phyloP scores from a whole-genome alignment of 2,797 vertebrate genomes.

The Kryptolebias ocellatus region DNA sequence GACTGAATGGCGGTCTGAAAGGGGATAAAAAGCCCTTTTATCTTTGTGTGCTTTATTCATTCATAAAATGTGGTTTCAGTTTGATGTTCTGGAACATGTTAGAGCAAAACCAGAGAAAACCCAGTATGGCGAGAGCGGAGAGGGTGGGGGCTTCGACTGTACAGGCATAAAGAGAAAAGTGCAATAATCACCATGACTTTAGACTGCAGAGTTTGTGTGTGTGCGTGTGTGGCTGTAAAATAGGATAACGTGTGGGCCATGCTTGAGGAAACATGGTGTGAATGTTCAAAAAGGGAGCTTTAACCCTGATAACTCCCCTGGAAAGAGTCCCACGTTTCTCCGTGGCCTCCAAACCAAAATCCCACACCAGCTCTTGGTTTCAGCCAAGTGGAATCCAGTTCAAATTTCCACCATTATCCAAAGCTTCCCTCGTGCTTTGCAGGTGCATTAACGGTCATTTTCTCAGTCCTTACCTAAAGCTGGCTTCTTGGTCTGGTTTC shows the following conservation, averaged over 20 bases:
- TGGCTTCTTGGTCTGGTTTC: slow-evolving; percentile 46
- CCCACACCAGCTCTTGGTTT: slow-evolving; percentile 18
- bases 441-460: slow-evolving; percentile 39
- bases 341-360: slow-evolving; percentile 18
- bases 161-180: slow-evolving; percentile 58
- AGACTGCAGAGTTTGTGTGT: slow-evolving; percentile 35
- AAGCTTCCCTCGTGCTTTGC: slow-evolving; percentile 12
- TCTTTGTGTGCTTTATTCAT: slow-evolving; percentile 66
- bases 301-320: slow-evolving; percentile 43
- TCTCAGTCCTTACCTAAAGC: slow-evolving; percentile 32
- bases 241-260: slow-evolving; percentile 50
- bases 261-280: slow-evolving; percentile 50
- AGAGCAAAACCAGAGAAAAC: slow-evolving; percentile 47
- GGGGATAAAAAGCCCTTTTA: slow-evolving; percentile 67
- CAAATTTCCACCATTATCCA: slow-evolving; percentile 23
- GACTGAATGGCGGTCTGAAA: slow-evolving; percentile 65
- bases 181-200: slow-evolving; percentile 65
- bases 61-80: slow-evolving; percentile 77
- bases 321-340: slow-evolving; percentile 27
- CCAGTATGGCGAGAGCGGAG: slow-evolving; percentile 1
- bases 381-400: slow-evolving; percentile 24
- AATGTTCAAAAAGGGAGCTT: slow-evolving; percentile 60
- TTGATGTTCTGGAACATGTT: slow-evolving; percentile 75
- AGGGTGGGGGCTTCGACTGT: slow-evolving; percentile 40
- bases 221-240: slow-evolving; percentile 46